A percentile compares a stretch with the other conserved stretches of the same genome.
phyloP scores from a whole-genome alignment of 2,888 invertebrate species.

The Amphipyra berbera region DNA sequence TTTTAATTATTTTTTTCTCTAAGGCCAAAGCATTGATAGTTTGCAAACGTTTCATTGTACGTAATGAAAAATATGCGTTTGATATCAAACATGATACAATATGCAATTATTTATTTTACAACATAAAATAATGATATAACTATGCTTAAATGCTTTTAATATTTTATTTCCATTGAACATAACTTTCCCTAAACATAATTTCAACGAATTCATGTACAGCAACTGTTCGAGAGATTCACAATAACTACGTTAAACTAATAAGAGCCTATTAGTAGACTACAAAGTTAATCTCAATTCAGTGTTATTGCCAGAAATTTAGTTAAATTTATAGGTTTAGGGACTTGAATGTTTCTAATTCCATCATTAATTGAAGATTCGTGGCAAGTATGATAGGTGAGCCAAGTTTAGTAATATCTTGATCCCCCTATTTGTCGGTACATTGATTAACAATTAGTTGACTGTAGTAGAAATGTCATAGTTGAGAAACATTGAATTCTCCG shows the following conservation, averaged over 20 bases:
- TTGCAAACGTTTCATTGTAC: no score
- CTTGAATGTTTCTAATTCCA: conserved; percentile 77
- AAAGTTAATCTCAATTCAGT: conserved; percentile 64
- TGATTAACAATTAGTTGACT: conserved; percentile 72
- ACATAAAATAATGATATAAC: no score
- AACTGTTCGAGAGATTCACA: conserved; percentile 25
- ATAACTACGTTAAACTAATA: conserved; percentile 53
- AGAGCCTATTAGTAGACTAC: conserved; percentile 58
- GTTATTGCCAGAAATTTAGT: conserved; percentile 60
- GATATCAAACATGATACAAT: no score
- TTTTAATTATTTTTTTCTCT: no score
- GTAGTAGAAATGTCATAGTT: neutral
- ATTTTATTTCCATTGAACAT: no score
- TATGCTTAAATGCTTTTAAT: no score
- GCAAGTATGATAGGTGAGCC: conserved; percentile 53
- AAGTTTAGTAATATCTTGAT: conserved; percentile 78
- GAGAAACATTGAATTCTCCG: neutral
- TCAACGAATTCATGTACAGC: neutral
- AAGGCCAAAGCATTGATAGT: no score
- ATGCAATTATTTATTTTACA: no score
- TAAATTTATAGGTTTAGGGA: conserved; percentile 78
- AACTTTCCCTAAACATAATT: no score
- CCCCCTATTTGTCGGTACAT: conserved; percentile 77
- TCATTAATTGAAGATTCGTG: conserved; percentile 78
- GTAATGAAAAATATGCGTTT: no score